Base-by-base conservation (phyloP, 1,140 invertebrate genomes). In the Saxidomus purpurata region DNA sequence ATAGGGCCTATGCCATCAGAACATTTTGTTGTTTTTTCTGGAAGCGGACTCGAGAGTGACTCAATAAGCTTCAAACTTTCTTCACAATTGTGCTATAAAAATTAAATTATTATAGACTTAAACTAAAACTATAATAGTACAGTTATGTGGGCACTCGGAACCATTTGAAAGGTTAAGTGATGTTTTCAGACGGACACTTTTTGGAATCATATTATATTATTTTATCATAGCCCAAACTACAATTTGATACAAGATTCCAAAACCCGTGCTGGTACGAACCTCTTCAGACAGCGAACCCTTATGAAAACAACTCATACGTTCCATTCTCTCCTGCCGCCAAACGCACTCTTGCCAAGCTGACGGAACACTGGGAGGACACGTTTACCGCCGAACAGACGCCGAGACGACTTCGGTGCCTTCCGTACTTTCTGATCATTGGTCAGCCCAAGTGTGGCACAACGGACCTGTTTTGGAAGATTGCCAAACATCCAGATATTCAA, bases 361-460 rank as follows among this genome's bases (percentile, higher is more conserved):
- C 91, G 9, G 47, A 59, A 4, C 80, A 91, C 55, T 93, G 92
- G 92, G 61, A 34, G 9, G 79, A 82, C 13, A n/a, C 89, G 11
- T 49, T 52, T 1, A 36, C 34, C 36, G 43, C 82, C 0, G 67
- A 74, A 13, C 61, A 80, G 0, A 49, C 55, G 13, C 77, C 90
- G 0, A 47, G 79, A 17, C 79, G 91, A 3, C 79, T 95, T 9
- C 90, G 94, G 0, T 95, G 94, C 91, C 82, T 95, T 15, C 94
- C 94, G 22, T 94, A 94, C 63, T 94, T 94, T 77, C 90, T 92
- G 71, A 91, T 95, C 40, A 92, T 93, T n/a, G 94, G 94, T 34
- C 92, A 93, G 34, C 94, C 94, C 0, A 95, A 95, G 59, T 93
- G 93, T 86, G 94, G 93, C 22, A 94, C 91, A 52, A 94, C 94